Base-by-base conservation (phyloP, 1,140 invertebrate species). In the Drosophila nasuta region DNA sequence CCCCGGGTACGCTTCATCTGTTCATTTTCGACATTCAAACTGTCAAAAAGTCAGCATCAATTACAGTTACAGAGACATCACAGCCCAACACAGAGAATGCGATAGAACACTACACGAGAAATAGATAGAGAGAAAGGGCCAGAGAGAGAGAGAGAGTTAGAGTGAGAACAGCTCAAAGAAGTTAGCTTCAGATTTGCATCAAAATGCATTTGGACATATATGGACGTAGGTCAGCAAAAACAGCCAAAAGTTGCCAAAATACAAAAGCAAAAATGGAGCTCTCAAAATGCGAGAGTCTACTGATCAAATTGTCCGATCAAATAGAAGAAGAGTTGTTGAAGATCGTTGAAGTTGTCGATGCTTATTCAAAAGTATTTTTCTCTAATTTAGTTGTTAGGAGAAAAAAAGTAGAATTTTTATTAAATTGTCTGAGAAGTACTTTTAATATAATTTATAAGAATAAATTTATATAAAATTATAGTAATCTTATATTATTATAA, bases 1-100 rank as follows among this genome's bases (percentile, higher is more conserved):
- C 7, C 15, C 33, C 20, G 62, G 28, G 25, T 60, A 17, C 54
- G 13, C 64, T 67, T 87, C 82, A 82, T 82, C 82, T 82, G 77
- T 75, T 83, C 81, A 68, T 57, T 64, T 89, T 73, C 85, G 85
- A 80, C 85, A 89, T 89, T 89, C 85, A 89, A 89, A 89, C 85
- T 89, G 85, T 89, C 85, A 89, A 85, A 89, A 89, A 89, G 85
- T 89, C 85, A 89, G 81, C 86, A 85, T 89, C 85, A 89, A 89
- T 89, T 89, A 89, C 85, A 89, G 81, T 89, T 89, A 89, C 78
- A 89, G 82, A 83, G 69, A 88, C 83, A 88, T 82, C 80, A 83
- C 30, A 66, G 76, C 65, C 65, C 71, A 66, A 65, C 78, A 85
- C 48, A 69, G 60, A 59, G 75, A 65, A 72, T 74, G 76, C 35